Percentiles rank a stretch among this genome's conserved stretches.
These are phyloP conservation scores for Harpagifer antarcticus DNA, from an alignment of 2,797 vertebrate species.

Conservation along the genomic window DNA sequence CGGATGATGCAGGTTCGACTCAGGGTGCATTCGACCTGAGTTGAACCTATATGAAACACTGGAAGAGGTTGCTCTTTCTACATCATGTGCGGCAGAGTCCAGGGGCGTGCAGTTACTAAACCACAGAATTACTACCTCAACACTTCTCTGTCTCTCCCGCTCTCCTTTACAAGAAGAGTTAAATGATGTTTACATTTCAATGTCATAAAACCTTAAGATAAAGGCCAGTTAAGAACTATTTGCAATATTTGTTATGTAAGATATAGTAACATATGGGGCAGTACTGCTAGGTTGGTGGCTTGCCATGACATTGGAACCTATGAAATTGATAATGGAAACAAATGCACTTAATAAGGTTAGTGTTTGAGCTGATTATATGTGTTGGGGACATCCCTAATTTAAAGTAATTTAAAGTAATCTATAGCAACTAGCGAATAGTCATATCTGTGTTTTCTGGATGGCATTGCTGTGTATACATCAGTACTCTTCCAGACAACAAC, in stretches of 20 bases:
- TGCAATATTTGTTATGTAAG: neutral
- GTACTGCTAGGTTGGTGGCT: neutral
- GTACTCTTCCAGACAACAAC: neutral
- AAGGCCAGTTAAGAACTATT: neutral
- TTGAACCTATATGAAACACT: neutral
- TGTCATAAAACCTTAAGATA: neutral
- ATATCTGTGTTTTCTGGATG: neutral
- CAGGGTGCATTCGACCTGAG: conserved; percentile 20
- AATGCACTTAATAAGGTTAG: neutral
- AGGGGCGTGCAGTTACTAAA: neutral
- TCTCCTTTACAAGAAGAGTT: neutral
- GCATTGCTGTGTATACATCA: too few species aligned
- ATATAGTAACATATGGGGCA: neutral
- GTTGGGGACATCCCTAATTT: too few species aligned
- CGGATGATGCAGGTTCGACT: conserved; percentile 11
- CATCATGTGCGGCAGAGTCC: neutral
- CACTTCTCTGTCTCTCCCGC: neutral
- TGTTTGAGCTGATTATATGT: neutral
- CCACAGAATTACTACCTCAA: neutral
- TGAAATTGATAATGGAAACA: neutral
- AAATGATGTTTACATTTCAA: neutral
- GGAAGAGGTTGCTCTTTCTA: conserved; percentile 1
- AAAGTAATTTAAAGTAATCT: too few species aligned
- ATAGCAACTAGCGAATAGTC: too few species aligned
- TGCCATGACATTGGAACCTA: neutral